phyloP scores from a whole-genome alignment of 2,797 vertebrate genomes.

The Peromyscus melanophrys region DNA sequence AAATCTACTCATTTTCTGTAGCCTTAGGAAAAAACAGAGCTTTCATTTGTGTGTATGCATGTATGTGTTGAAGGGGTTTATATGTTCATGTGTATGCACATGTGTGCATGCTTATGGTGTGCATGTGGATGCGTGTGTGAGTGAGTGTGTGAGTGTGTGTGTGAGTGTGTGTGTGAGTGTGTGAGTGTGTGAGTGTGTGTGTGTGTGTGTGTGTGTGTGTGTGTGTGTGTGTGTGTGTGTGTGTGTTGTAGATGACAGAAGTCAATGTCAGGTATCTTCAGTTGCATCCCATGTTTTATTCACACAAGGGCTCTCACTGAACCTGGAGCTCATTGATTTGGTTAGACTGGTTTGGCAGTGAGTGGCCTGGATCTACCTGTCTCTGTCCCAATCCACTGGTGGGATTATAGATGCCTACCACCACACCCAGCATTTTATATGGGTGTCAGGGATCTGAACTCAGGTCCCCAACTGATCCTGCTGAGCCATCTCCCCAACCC shows the following conservation, averaged over 20 bases:
- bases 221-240: background rate
- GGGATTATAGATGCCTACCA: background rate
- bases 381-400: background rate
- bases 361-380: background rate
- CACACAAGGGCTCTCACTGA: background rate
- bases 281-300: background rate
- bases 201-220: background rate
- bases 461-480: background rate
- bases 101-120: background rate
- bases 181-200: too few species aligned
- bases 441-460: background rate
- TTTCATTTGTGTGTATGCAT: background rate
- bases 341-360: background rate
- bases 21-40: constrained; percentile 7
- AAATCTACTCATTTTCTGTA: constrained; percentile 12
- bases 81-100: background rate
- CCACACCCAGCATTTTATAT: background rate
- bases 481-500: background rate
- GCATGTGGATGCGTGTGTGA: background rate
- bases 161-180: too few species aligned
- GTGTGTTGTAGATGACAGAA: background rate
- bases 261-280: background rate
- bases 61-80: background rate
- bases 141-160: too few species aligned
- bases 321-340: background rate